Evolutionary conservation across 1,140 invertebrate genomes (phyloP).

Genomic region (Drosophila obscura): DNA sequence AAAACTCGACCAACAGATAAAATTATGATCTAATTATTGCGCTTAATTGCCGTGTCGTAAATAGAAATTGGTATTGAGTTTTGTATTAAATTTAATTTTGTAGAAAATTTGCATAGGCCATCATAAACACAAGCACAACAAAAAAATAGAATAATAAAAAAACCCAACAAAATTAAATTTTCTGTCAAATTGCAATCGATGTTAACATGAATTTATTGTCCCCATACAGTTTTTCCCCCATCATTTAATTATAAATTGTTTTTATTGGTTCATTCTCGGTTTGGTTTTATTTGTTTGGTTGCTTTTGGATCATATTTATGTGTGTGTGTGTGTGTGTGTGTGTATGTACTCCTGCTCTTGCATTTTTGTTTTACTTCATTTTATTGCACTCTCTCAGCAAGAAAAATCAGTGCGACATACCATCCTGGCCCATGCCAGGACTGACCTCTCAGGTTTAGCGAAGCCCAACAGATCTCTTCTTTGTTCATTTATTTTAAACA

Average conservation of each 20-base stretch:
- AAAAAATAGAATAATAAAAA: constrained; percentile 21
- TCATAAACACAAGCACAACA: not conserved
- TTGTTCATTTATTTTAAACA: no score
- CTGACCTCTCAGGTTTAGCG: no score
- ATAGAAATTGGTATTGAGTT: constrained; percentile 45
- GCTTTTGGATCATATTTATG: no score
- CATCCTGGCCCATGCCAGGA: no score
- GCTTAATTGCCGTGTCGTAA: constrained; percentile 26
- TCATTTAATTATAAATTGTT: constrained; percentile 40
- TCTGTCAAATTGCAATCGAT: constrained; percentile 46
- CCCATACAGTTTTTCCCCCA: constrained; percentile 14
- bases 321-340: no score
- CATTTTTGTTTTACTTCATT: no score
- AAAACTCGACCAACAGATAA: constrained; percentile 13
- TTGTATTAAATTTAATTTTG: constrained; percentile 28
- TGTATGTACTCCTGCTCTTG: no score
- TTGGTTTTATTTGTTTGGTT: no score
- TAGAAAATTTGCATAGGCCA: constrained; percentile 10
- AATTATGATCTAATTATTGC: constrained; percentile 48
- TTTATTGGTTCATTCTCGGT: not conserved
- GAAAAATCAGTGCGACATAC: no score
- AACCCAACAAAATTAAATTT: constrained; percentile 38
- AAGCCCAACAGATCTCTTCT: no score
- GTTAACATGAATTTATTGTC: constrained; percentile 39
- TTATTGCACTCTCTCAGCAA: no score